Conservation (phyloP, 2,113 vertebrate genomes). For the Anarhynchus alexandrinus region DNA sequence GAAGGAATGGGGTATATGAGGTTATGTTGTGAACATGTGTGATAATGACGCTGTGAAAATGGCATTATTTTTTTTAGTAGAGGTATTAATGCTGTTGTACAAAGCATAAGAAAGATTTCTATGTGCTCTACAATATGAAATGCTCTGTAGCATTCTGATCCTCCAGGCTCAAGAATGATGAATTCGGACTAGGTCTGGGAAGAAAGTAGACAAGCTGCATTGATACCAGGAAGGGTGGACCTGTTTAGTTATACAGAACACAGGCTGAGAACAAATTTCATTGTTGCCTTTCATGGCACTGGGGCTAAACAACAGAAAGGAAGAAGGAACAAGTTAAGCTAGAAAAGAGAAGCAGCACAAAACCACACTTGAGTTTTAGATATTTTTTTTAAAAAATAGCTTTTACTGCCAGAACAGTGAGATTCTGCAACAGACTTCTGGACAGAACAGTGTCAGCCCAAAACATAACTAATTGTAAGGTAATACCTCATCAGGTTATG, state of each 20-base stretch:
- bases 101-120: neutral
- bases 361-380: neutral
- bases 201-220: neutral
- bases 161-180: neutral
- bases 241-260: neutral
- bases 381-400: no score
- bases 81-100: neutral
- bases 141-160: neutral
- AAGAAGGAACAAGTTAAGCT: neutral
- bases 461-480: neutral
- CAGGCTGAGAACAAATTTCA: neutral
- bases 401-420: neutral
- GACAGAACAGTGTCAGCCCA: neutral
- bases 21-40: neutral
- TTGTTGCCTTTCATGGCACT: neutral
- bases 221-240: neutral
- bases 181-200: neutral
- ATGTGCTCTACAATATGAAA: neutral
- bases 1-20: neutral
- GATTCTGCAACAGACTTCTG: neutral
- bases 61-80: neutral
- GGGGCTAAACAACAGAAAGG: neutral
- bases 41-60: neutral
- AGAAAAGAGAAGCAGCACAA: neutral
- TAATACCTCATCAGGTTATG: neutral